A percentile compares a stretch with the other conserved stretches of the same genome.
phyloP scores from a whole-genome alignment of 2,797 vertebrate genomes.

The Leuciscus waleckii region DNA sequence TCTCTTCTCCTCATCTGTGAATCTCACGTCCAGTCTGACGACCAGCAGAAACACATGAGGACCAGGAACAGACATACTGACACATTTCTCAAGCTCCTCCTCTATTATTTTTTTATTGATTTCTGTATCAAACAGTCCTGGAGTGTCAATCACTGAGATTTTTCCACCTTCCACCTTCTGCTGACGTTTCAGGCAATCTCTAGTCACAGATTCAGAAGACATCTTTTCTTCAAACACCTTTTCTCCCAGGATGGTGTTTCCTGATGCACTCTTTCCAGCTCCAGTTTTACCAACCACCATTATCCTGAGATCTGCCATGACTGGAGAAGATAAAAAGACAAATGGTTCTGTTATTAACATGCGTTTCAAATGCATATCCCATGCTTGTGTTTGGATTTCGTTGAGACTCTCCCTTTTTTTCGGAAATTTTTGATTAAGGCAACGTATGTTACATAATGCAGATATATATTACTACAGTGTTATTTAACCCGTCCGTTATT shows the following conservation, averaged over 20 bases:
- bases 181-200: not conserved
- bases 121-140: not conserved
- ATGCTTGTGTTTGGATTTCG: not conserved
- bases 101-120: rapidly evolving
- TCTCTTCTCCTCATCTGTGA: not conserved
- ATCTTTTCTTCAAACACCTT: not conserved
- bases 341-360: not conserved
- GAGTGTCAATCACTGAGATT: not conserved
- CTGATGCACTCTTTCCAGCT: too few species aligned
- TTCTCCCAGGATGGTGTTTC: not conserved
- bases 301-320: not conserved
- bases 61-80: not conserved
- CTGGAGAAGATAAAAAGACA: not conserved
- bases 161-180: not conserved
- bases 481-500: too few species aligned
- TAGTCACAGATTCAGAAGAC: not conserved
- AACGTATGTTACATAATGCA: too few species aligned
- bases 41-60: not conserved
- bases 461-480: too few species aligned
- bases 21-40: not conserved
- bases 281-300: not conserved
- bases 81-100: not conserved
- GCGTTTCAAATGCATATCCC: not conserved
- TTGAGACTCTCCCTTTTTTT: too few species aligned
- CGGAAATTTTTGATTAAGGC: too few species aligned